phyloP scores from a whole-genome alignment of 1,140 invertebrate species.

The Uloborus diversus region DNA sequence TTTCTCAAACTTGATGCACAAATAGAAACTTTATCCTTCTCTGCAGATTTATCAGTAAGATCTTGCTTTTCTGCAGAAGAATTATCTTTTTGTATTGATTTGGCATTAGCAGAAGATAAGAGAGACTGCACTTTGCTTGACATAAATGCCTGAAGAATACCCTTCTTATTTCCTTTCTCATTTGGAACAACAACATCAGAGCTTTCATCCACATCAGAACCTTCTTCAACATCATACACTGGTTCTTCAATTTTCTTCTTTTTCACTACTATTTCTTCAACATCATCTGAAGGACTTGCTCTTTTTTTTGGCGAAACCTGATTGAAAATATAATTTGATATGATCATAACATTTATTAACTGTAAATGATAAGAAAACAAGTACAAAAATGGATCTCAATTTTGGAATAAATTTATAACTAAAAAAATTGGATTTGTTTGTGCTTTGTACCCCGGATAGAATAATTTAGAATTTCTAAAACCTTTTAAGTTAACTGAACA shows the following conservation, averaged over 20 bases:
- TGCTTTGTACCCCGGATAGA: too few relatives aligned
- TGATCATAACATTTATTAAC: too few relatives aligned
- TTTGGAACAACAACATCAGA: neutral
- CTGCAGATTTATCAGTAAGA: neutral
- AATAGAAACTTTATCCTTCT: neutral
- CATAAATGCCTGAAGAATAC: constrained; percentile 18
- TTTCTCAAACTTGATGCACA: constrained; percentile 39
- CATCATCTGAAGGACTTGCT: neutral
- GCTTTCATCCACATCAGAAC: neutral
- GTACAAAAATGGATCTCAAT: too few relatives aligned
- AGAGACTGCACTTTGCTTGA: constrained; percentile 45
- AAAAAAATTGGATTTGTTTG: too few relatives aligned
- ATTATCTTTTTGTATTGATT: too few relatives aligned
- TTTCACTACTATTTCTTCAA: neutral
- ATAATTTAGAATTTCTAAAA: too few relatives aligned
- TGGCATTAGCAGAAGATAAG: neutral
- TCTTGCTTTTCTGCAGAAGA: too few relatives aligned
- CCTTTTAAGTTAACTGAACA: too few relatives aligned
- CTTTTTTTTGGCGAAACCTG: neutral
- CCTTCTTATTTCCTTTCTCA: neutral
- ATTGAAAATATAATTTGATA: neutral
- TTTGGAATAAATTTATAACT: too few relatives aligned
- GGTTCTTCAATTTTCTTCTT: neutral
- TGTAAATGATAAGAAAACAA: too few relatives aligned
- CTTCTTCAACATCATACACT: neutral